Conservation (phyloP, 2,888 invertebrate genomes). For the Drosophila testacea region DNA sequence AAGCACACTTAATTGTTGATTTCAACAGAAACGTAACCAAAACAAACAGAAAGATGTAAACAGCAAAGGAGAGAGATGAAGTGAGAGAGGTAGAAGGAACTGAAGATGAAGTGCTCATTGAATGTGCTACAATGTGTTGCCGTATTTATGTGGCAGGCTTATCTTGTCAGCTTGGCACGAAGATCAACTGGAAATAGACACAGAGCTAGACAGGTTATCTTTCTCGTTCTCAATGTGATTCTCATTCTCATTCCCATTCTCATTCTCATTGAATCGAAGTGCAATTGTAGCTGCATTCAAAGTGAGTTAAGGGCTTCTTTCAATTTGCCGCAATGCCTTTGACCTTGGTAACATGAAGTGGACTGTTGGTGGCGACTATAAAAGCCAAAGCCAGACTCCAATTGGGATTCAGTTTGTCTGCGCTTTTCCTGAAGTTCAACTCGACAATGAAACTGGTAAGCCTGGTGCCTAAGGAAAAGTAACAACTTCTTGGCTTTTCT, state of each 20-base stretch:
- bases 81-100: not conserved
- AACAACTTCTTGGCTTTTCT: not conserved
- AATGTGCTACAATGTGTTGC: conserved; percentile 14
- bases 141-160: conserved; percentile 39
- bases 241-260: not conserved
- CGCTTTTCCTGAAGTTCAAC: conserved; percentile 23
- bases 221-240: not conserved
- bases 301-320: conserved; percentile 70
- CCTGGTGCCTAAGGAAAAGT: not conserved
- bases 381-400: conserved; percentile 38
- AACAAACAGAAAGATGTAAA: conserved; percentile 17
- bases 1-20: conserved; percentile 23
- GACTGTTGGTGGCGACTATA: conserved; percentile 48
- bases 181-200: conserved; percentile 26
- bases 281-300: conserved; percentile 64
- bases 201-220: conserved; percentile 8
- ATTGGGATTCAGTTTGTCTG: conserved; percentile 50
- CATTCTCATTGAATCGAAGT: conserved; percentile 29
- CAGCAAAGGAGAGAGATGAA: not conserved
- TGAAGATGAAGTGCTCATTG: conserved; percentile 15
- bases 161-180: conserved; percentile 50
- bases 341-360: conserved; percentile 53
- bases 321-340: conserved; percentile 67
- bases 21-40: conserved; percentile 28
- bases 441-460: conserved; percentile 66